Base-by-base conservation (phyloP, 2,113 vertebrate genomes). In the Probosciger aterrimus region DNA sequence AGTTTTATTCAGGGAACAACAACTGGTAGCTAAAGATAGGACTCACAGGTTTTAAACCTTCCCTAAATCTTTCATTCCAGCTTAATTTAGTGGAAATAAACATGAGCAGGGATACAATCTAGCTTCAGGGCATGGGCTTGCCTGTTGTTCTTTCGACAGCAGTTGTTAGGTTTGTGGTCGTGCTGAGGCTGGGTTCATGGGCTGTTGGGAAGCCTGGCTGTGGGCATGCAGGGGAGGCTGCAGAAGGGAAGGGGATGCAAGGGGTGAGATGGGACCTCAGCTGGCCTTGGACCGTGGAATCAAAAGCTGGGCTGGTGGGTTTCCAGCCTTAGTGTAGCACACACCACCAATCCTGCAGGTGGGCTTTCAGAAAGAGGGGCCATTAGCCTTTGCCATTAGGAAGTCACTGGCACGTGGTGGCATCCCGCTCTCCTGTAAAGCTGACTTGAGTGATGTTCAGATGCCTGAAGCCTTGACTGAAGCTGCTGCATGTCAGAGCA, bases 81-180 rank as follows among this genome's bases (percentile, higher is more conserved):
- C 39, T 84, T 95, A 96, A 94, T 96, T 95, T 92, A 94, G 86
- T 94, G 93, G 88, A 92, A 94, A 50, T 80, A 75, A 86, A 35
- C 64, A 41, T 16, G 85, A 93, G 46, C 88, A 62, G 93, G 93
- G 88, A 92, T 84, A 78, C n/a, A 25, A 55, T 71, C 69, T 92
- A 69, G 65, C 69, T 87, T 37, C 88, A 77, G 93, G 90, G 62
- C 68, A 76, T 22, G 50, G 62, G 35, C 70, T 70, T 37, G 46
- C 17, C 64, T 57, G 0, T 14, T 78, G 39, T 64, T 91, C 60
- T 52, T 46, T 65, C 15, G 33, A 18, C 60, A n/a, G 17, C 39
- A 11, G 49, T 60, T 39, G 50, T 41, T 11, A 23, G 55, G 43
- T 82, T 82, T 87, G 78, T 31, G 20, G 69, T 47, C 4, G 5